Conservation (phyloP, 2,113 vertebrate species). For the Embiotoca jacksoni region DNA sequence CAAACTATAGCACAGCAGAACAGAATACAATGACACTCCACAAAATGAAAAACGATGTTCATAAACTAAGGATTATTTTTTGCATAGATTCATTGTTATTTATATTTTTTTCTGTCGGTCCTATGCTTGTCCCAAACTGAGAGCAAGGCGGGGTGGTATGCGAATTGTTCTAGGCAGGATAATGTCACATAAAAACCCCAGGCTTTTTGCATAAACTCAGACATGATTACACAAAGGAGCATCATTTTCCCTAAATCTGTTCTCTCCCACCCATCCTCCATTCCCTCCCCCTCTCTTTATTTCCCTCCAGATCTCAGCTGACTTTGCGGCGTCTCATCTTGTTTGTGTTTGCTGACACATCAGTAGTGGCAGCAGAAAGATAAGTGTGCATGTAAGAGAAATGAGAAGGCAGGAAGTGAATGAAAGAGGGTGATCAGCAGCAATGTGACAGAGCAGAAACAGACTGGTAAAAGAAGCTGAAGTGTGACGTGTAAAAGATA, state of each 20-base stretch:
- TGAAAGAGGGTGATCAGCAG: constrained; percentile 21
- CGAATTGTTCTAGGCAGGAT: constrained; percentile 42
- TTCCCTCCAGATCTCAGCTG: constrained; percentile 31
- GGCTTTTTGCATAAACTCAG: constrained; percentile 54
- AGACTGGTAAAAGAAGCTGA: neutral
- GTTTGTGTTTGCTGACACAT: constrained; percentile 70
- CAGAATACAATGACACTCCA: neutral
- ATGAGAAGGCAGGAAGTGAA: constrained; percentile 33
- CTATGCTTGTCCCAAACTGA: constrained; percentile 12
- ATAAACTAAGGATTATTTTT: constrained; percentile 1
- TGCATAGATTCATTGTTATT: neutral
- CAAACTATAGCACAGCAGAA: neutral
- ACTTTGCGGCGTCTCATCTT: constrained; percentile 60
- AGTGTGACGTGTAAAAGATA: constrained; percentile 34
- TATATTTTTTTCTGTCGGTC: neutral
- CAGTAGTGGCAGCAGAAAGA: constrained; percentile 44
- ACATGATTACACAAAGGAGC: constrained; percentile 27
- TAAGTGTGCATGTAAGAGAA: constrained; percentile 55
- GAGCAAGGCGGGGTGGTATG: constrained; percentile 45
- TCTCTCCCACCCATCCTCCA: neutral
- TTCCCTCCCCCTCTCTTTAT: neutral
- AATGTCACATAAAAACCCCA: constrained; percentile 67
- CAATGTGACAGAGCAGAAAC: neutral
- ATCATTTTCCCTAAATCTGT: constrained; percentile 36
- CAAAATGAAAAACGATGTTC: neutral